Evolutionary conservation across 2,888 invertebrate genomes (phyloP).

Genomic region (Orthonevra nobilis): DNA sequence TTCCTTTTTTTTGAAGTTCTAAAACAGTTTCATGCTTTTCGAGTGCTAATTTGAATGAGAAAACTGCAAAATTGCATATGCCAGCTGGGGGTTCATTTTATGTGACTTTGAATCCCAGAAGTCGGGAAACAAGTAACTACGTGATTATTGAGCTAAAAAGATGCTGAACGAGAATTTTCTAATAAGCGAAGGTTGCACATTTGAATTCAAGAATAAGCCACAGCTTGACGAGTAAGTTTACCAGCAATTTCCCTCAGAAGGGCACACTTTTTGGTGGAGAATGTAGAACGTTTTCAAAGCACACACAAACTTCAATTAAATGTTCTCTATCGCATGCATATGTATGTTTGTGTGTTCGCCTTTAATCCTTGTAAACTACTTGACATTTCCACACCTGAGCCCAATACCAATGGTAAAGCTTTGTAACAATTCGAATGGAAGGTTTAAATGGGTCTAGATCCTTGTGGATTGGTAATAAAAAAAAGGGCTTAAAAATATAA

Average conservation of each 20-base stretch:
- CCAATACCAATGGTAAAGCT: conserved; percentile 17
- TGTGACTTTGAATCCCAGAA: neutral
- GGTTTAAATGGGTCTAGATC: neutral
- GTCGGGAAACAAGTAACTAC: conserved; percentile 33
- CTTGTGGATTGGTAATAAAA: neutral
- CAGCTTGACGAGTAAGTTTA: neutral
- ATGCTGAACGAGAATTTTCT: conserved; percentile 14
- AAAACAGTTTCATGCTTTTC: conserved; percentile 65
- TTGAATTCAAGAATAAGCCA: conserved; percentile 10
- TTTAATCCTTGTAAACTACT: conserved; percentile 35
- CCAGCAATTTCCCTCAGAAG: conserved; percentile 4
- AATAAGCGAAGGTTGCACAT: conserved; percentile 1
- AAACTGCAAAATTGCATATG: conserved; percentile 58
- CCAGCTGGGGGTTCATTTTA: neutral
- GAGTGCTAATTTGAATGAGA: conserved; percentile 69
- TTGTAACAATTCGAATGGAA: neutral
- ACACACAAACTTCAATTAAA: too few species aligned
- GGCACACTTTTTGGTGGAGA: neutral
- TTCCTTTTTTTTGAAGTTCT: too few species aligned
- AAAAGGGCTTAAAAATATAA: conserved; percentile 30
- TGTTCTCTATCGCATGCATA: too few species aligned
- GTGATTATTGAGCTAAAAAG: conserved; percentile 40
- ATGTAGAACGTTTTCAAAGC: neutral
- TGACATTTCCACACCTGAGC: conserved; percentile 40
- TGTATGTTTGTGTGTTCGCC: neutral